Percentiles rank a stretch among this genome's conserved stretches.
Conservation (phyloP, 53 echinoderm and acorn worm species). For the Pentamera pediparva region DNA sequence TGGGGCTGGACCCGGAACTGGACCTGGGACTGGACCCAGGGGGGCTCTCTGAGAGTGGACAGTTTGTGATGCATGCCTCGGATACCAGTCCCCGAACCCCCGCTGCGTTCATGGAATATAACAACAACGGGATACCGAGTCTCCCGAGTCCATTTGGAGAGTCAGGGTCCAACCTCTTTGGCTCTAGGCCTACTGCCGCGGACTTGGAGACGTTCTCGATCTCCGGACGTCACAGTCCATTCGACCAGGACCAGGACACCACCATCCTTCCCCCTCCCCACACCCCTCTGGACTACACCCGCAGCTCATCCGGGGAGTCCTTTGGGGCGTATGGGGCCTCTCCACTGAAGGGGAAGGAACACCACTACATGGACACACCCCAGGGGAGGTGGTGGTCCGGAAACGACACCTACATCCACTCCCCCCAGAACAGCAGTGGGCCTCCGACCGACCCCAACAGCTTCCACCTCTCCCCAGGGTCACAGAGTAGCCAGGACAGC, state of each 20-base stretch:
- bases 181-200: background rate
- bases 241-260: background rate
- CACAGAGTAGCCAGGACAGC: constrained; percentile 22
- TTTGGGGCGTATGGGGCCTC: background rate
- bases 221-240: background rate
- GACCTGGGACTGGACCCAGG: too few species aligned
- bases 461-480: constrained; percentile 10
- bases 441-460: constrained; percentile 5
- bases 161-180: constrained; percentile 16
- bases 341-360: background rate
- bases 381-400: constrained; percentile 9
- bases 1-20: background rate
- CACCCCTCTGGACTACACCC: constrained; percentile 27
- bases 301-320: constrained; percentile 4
- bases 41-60: background rate
- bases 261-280: constrained; percentile 21
- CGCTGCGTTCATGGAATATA: constrained; percentile 40
- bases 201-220: background rate
- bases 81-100: constrained; percentile 55
- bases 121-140: constrained; percentile 30
- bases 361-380: background rate
- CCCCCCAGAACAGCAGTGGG: constrained; percentile 8
- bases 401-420: constrained; percentile 11
- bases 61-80: constrained; percentile 42
- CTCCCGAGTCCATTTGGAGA: constrained; percentile 51